Evolutionary conservation across 2,113 vertebrate species (phyloP).

Genomic region (Sturnus vulgaris): DNA sequence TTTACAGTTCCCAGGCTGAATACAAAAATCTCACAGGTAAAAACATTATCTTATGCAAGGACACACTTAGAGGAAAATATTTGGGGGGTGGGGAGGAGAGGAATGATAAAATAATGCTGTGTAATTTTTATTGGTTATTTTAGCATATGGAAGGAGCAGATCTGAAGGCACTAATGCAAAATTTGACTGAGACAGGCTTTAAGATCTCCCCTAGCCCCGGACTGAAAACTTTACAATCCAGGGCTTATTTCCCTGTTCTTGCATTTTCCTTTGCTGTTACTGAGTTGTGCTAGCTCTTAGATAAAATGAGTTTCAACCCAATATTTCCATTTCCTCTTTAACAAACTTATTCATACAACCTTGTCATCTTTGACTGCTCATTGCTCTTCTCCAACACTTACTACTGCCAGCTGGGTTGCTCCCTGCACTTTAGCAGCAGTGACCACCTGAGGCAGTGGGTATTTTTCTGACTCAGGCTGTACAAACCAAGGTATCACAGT

Average conservation of each 20-base stretch:
- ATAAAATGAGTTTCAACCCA: not conserved
- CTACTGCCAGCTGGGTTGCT: not conserved
- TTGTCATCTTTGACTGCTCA: not conserved
- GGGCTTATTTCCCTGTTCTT: not conserved
- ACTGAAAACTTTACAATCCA: not conserved
- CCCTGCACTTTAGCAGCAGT: not conserved
- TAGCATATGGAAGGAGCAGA: not conserved
- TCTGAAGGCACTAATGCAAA: not conserved
- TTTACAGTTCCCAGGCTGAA: not conserved
- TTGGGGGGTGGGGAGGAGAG: no score
- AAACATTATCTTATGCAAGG: not conserved
- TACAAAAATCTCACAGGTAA: not conserved
- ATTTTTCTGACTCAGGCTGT: not conserved
- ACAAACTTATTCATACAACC: not conserved
- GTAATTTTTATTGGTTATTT: not conserved
- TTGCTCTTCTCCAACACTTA: not conserved
- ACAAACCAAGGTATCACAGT: not conserved
- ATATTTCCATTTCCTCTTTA: not conserved
- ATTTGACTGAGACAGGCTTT: not conserved
- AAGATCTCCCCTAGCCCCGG: not conserved
- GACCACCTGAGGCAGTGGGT: not conserved
- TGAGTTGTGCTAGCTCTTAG: not conserved
- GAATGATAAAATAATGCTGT: not conserved
- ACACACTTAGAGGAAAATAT: not conserved
- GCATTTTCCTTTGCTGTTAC: not conserved